A percentile compares a stretch with the other conserved stretches of the same genome.
Conservation (phyloP, 1,140 invertebrate species). For the Goniozus legneri region DNA sequence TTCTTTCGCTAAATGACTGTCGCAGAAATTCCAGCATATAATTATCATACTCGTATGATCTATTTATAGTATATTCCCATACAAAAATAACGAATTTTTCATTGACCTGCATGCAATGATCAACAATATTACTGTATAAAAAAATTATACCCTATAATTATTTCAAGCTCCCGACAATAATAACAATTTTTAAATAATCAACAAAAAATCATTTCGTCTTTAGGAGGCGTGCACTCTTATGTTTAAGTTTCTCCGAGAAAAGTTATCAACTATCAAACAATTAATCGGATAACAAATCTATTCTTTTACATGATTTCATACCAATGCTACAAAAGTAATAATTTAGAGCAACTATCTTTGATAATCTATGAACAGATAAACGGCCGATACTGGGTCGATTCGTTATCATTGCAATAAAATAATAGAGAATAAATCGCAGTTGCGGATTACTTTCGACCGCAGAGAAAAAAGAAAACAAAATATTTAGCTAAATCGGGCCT, state of each 20-base stretch:
- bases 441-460: conserved; percentile 33
- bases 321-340: conserved; percentile 24
- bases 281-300: conserved; percentile 31
- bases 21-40: too few relatives aligned
- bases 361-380: conserved; percentile 11
- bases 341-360: conserved; percentile 19
- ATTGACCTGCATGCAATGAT: too few relatives aligned
- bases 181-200: too few relatives aligned
- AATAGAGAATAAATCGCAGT: too few relatives aligned
- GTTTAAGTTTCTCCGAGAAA: conserved; percentile 33
- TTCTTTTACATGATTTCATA: conserved; percentile 28
- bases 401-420: too few relatives aligned
- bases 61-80: too few relatives aligned
- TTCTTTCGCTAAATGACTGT: too few relatives aligned
- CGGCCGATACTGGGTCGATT: conserved; percentile 31
- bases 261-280: conserved; percentile 32
- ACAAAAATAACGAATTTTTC: too few relatives aligned
- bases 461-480: conserved; percentile 18
- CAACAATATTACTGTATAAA: too few relatives aligned
- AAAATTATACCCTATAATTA: too few relatives aligned
- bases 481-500: conserved; percentile 24
- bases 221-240: conserved; percentile 41
- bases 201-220: conserved; percentile 1
- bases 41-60: too few relatives aligned
- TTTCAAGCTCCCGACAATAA: too few relatives aligned